phyloP scores from a whole-genome alignment of 2,113 vertebrate genomes.

The Thamnaconus septentrionalis region DNA sequence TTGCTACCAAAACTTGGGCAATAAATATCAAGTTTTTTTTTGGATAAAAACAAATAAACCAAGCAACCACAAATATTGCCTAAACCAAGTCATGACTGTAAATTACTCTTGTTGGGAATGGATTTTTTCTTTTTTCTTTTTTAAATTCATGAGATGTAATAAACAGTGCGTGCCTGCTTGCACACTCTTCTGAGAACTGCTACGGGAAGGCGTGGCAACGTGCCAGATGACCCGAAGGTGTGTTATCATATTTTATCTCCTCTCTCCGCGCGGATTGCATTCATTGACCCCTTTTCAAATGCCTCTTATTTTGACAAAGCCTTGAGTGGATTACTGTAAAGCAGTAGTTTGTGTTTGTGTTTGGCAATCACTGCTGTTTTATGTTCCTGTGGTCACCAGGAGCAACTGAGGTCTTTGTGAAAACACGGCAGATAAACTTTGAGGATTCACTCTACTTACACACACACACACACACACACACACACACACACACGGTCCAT shows the following conservation, averaged over 20 bases:
- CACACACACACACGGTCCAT: conserved; percentile 23
- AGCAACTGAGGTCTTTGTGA: conserved; percentile 31
- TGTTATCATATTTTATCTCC: neutral
- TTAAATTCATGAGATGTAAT: neutral
- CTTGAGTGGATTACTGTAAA: neutral
- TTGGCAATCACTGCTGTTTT: conserved; percentile 1
- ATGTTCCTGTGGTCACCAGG: conserved; percentile 19
- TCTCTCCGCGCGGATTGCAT: neutral
- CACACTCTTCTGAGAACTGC: conserved; percentile 5
- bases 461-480: conserved; percentile 12
- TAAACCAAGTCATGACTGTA: too few relatives aligned
- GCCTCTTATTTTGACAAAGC: neutral
- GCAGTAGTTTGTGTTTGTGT: conserved; percentile 1
- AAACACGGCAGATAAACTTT: conserved; percentile 29
- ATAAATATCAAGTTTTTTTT: too few relatives aligned
- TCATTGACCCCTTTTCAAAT: neutral
- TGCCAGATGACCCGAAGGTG: conserved; percentile 39
- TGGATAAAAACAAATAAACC: too few relatives aligned
- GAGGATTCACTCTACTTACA: conserved; percentile 19
- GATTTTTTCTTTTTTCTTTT: neutral
- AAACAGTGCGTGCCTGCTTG: neutral
- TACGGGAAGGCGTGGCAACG: conserved; percentile 21
- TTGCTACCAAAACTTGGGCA: too few relatives aligned
- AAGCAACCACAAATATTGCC: too few relatives aligned
- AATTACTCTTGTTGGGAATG: neutral